Evolutionary conservation across 30 jellyfish, hydroid and myxozoan species (phyloP), one percentile per base, ranked within the genome.

Genomic region (Turritopsis rubra): DNA sequence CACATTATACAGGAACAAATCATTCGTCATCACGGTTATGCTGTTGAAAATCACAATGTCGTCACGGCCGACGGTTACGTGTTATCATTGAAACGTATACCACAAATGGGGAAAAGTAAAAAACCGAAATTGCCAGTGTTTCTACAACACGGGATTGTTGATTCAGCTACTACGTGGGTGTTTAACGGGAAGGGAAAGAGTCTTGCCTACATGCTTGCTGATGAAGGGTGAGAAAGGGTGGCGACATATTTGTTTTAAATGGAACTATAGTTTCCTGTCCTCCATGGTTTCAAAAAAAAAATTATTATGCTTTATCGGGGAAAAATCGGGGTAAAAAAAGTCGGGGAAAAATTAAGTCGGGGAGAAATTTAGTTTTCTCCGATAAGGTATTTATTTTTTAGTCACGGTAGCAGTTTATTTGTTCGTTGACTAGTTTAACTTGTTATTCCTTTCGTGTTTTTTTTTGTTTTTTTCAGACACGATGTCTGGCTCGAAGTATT

Each of bases 251-350:
- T 41, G 60, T 41, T 41, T 41, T 41, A 5, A 41, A 41, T 41
- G 5, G 5, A 41, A 41, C 60, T 41, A 41, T 41, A 5, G 60
- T 41, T 41, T 41, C 60, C n/a, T n/a, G n/a, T n/a, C n/a, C n/a
- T n/a, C n/a, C n/a, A n/a, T n/a, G n/a, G n/a, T n/a, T n/a, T n/a
- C n/a, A n/a, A n/a, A n/a, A n/a, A n/a, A n/a, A n/a, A n/a, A 82
- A 87, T 17, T 94, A 89, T 27, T 97, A 94, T 66, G 99, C 89
- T 7, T 94, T 97, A 97, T 83, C 89, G 53, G 99, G 99, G 18
- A 94, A 94, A 81, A 87, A 95, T 80, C 87, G 99, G 30, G 99
- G 99, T 53, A 94, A 89, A 66, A 86, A 95, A n/a, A n/a, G n/a
- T n/a, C n/a, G n/a, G n/a, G n/a, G n/a, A n/a, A n/a, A n/a, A n/a